Base-by-base conservation (phyloP, 2,797 vertebrate genomes). In the Enteromius afrohamiltoni region DNA sequence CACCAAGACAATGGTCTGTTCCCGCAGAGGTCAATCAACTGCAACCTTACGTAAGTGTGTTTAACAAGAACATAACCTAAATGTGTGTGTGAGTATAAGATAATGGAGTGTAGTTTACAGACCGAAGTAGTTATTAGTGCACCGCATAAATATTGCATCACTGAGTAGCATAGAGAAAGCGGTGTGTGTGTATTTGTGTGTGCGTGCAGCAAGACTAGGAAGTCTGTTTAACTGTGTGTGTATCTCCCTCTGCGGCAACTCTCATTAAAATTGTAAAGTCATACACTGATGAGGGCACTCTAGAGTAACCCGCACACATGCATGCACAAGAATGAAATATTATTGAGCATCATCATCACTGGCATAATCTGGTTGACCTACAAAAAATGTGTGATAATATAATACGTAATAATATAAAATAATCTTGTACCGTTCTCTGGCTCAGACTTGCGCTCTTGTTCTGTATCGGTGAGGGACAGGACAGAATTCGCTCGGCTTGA, bases 361-460 rank as follows among this genome's bases (percentile, higher is more conserved):
- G 45, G 17, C 40, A 64, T 64, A 76, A 70, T 70, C 65, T 83
- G 64, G 51, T 19, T 70, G 65, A 70, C 65, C 74, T 83, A 65
- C 31, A 51, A 75, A 60, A 49, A 37, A 64, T 10, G 26, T 9
- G 6, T 19, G 7, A 80, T 58, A 55, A 55, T 37, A 34, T n/a
- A 75, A 37, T n/a, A 14, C n/a, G 19, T 78, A 78, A 47, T 47
- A 65, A 78, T n/a, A 64, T 64, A 1, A 80, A 69, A 80, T 23
- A 26, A 62, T 64, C 75, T 86, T 94, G 97, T 96, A 98, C 97
- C 97, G 47, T 97, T 97, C 88, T 99, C 98, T 37, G 95, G 96
- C 89, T 99, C 97, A 23, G 97, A 99, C 91, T 98, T 98, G 93
- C 97, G 94, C 92, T 99, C 98, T 23, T 98, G 98, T 93, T 99